Percentiles rank a stretch among this genome's conserved stretches.
Conservation (phyloP, 2,113 vertebrate species). For the Mugil cephalus region DNA sequence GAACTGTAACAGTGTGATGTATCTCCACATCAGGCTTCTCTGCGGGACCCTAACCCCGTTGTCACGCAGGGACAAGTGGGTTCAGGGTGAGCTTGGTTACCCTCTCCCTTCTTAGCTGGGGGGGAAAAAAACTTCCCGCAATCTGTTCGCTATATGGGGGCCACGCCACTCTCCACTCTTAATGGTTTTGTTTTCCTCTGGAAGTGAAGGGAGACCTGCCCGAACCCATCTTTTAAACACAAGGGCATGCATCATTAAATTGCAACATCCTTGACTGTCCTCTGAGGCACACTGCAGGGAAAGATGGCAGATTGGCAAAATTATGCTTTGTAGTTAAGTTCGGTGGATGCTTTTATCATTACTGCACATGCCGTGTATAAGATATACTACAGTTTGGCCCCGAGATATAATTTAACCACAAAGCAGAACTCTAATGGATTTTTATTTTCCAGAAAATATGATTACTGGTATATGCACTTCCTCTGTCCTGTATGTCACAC, state of each 20-base stretch:
- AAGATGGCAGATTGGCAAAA: constrained; percentile 28
- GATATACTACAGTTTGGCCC: neutral
- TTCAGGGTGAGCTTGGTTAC: constrained; percentile 62
- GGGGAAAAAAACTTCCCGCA: constrained; percentile 29
- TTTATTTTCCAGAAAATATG: neutral
- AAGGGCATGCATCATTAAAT: constrained; percentile 55
- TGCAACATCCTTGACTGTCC: constrained; percentile 54
- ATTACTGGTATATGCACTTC: neutral
- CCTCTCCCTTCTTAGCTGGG: constrained; percentile 35
- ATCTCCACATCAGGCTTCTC: constrained; percentile 53
- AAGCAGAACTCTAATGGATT: constrained; percentile 6
- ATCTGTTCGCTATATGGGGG: constrained; percentile 16
- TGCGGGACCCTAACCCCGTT: constrained; percentile 52
- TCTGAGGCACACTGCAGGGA: constrained; percentile 36
- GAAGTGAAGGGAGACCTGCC: constrained; percentile 32
- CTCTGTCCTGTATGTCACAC: no score
- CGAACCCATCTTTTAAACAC: constrained; percentile 43
- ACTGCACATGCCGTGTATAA: constrained; percentile 1
- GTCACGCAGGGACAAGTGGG: constrained; percentile 45
- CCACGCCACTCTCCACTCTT: constrained; percentile 29
- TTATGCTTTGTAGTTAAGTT: constrained; percentile 18
- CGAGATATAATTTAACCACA: constrained; percentile 15
- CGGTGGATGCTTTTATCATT: constrained; percentile 5
- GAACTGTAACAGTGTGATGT: constrained; percentile 63
- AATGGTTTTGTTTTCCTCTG: constrained; percentile 58